Evolutionary conservation across 2,888 invertebrate species (phyloP).

Genomic region (Eristalinus aeneus): DNA sequence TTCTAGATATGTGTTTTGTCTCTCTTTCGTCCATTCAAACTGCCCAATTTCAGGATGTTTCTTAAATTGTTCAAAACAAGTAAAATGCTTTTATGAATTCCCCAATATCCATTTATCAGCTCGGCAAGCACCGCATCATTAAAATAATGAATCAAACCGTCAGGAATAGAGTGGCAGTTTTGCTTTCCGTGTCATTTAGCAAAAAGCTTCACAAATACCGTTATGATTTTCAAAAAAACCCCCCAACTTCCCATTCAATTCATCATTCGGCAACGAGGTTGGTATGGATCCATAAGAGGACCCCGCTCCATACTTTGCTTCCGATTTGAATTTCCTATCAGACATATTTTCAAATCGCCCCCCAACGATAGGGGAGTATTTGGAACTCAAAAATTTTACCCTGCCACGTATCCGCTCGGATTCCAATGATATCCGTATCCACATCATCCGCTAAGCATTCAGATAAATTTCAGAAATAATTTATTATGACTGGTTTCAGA

Average conservation of each 20-base stretch:
- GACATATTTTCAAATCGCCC: constrained; percentile 45
- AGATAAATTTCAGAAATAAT: constrained; percentile 60
- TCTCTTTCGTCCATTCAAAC: too few relatives aligned
- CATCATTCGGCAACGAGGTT: not conserved
- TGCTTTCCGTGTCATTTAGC: not conserved
- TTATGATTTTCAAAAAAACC: not conserved
- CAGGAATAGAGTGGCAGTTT: not conserved
- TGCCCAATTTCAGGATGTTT: not conserved
- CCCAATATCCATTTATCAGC: not conserved
- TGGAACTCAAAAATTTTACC: constrained; percentile 8
- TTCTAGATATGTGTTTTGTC: too few relatives aligned
- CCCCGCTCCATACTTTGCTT: not conserved
- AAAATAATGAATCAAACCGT: not conserved
- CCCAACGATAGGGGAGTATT: constrained; percentile 38
- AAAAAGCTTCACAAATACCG: not conserved
- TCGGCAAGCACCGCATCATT: not conserved
- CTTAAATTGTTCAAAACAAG: constrained; percentile 5
- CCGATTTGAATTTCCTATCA: constrained; percentile 54
- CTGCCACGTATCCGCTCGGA: not conserved
- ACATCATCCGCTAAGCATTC: constrained; percentile 43
- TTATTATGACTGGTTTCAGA: constrained; percentile 26
- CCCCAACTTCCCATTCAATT: not conserved
- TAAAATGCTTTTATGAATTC: not conserved
- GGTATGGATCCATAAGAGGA: not conserved
- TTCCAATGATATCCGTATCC: not conserved